A percentile compares a stretch with the other conserved stretches of the same genome.
Conservation (phyloP, 2,888 invertebrate species). For the Pristionchus mayeri region DNA sequence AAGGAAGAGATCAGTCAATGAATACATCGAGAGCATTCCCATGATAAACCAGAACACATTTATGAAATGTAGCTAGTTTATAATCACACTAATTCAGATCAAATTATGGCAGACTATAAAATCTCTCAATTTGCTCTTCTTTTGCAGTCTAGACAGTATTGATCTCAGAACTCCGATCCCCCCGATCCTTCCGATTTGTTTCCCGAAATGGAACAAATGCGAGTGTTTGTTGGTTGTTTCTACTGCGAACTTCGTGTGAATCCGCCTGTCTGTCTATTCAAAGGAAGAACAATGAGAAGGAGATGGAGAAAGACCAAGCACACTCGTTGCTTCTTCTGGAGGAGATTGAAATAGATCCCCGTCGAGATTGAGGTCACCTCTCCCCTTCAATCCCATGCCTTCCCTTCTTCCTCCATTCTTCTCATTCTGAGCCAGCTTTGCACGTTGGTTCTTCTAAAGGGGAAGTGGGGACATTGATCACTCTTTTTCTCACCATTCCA, state of each 20-base stretch:
- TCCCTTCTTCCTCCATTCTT: not conserved
- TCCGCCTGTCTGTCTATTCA: not conserved
- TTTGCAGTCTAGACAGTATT: too few relatives aligned
- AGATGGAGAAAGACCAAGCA: not conserved
- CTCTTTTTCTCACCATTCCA: conserved; percentile 2
- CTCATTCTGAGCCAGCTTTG: not conserved
- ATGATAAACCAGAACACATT: too few relatives aligned
- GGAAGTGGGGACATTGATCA: not conserved
- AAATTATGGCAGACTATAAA: too few relatives aligned
- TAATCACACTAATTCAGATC: too few relatives aligned
- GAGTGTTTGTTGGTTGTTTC: conserved; percentile 24
- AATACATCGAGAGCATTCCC: not conserved
- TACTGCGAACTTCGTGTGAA: not conserved
- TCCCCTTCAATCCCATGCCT: not conserved
- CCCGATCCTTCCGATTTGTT: not conserved
- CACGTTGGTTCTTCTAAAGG: not conserved
- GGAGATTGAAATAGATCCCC: not conserved
- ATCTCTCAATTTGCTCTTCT: not conserved
- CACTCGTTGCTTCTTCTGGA: conserved; percentile 5
- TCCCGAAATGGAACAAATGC: not conserved
- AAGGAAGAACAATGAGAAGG: not conserved
- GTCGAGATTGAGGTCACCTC: not conserved
- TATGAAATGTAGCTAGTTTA: too few relatives aligned
- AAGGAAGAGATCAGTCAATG: not conserved
- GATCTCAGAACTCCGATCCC: too few relatives aligned